phyloP scores from a whole-genome alignment of 2,888 invertebrate species.

The Noctuana brunneofusca region DNA sequence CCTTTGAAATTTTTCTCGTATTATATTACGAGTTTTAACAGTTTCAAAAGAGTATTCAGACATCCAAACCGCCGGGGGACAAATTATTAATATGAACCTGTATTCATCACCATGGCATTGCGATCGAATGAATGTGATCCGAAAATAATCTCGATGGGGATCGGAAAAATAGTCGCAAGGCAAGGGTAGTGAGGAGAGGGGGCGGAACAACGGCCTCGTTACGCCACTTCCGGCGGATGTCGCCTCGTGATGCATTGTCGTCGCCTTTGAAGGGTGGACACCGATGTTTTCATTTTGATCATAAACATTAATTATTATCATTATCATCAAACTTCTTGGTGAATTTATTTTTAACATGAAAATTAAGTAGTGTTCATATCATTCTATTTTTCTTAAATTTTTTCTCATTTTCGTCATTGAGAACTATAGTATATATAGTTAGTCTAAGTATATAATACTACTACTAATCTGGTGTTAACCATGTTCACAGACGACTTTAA shows the following conservation, averaged over 20 bases:
- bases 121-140: conserved; percentile 69
- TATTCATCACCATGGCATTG: conserved; percentile 76
- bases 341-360: background rate
- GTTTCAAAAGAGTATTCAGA: conserved; percentile 26
- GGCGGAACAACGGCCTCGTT: conserved; percentile 78
- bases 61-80: conserved; percentile 50
- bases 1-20: conserved; percentile 14
- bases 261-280: conserved; percentile 70
- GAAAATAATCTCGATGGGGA: conserved; percentile 68
- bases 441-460: too few relatives aligned
- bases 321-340: conserved; percentile 30
- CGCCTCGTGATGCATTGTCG: conserved; percentile 77
- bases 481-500: too few relatives aligned
- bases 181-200: conserved; percentile 41
- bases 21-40: conserved; percentile 30
- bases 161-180: conserved; percentile 48
- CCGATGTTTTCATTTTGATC: conserved; percentile 68
- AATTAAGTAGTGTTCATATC: too few relatives aligned
- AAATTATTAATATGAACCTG: conserved; percentile 70
- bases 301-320: conserved; percentile 70
- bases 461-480: too few relatives aligned
- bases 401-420: too few relatives aligned
- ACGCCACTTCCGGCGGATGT: conserved; percentile 79
- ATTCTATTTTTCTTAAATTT: too few relatives aligned
- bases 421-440: too few relatives aligned